Evolutionary conservation across 2,113 vertebrate genomes (phyloP), one percentile per base, ranked within the genome.

Genomic region (Tapirus terrestris): DNA sequence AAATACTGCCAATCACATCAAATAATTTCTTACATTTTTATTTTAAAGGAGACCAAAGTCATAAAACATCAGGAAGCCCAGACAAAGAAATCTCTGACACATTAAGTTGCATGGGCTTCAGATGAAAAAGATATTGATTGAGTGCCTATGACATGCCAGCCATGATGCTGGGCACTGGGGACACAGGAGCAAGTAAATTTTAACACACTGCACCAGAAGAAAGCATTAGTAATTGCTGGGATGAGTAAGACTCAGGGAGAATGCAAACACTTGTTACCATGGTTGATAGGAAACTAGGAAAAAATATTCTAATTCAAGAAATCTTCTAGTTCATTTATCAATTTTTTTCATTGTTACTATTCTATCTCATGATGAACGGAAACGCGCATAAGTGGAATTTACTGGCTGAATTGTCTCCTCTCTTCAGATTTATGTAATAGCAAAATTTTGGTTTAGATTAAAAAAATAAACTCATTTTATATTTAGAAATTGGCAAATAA

Each of bases 401-500:
- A 86, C 39, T 60, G n/a, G n/a, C 9, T 86, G 12, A 91, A 45
- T 1, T 93, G 29, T 92, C 60, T 79, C 81, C 43, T 80, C 70
- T 93, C 73, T 82, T 85, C 58, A 79, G 67, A 96, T n/a, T 85
- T 91, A 92, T 7, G 4, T 89, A 91, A 89, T 10, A 93, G 45
- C 29, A 81, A 92, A 72, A 73, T 72, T 94, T 72, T 79, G 33
- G 36, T 92, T 82, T 75, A 16, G 3, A 67, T 67, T 93, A 36
- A 13, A 51, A 67, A 73, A 88, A 53, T 63, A 89, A 73, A 48
- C 20, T 33, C 10, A 67, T 39, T 45, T 89, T 93, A 10, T 86
- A 84, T 61, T 70, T 61, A 96, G 58, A 87, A 95, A 79, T 11
- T 92, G 29, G 73, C 17, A 96, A 85, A 84, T 75, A 72, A 92